Base-by-base conservation (phyloP, 1,140 invertebrate species). In the Drosophila pruinosa region DNA sequence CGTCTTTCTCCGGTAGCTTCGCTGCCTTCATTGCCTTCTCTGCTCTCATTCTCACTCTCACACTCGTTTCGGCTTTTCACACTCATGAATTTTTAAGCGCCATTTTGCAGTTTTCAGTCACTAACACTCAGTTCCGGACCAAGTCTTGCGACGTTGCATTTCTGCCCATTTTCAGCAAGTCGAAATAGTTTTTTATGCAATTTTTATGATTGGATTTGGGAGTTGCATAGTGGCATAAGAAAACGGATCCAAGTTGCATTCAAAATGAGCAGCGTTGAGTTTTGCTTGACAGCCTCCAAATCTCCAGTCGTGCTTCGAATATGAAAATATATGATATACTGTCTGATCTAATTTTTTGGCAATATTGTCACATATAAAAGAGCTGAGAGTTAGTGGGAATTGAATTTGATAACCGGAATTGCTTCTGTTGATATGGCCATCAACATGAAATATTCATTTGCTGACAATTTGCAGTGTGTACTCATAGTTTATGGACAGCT, bases 121-220 rank as follows among this genome's bases (percentile, higher is more conserved):
- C 64, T 67, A 61, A 67, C 41, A 64, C 53, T 52, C 21, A 52
- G 52, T 71, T 68, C 56, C 45, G 53, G 53, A 3, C 45, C 14
- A 59, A 68, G 47, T 31, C 58, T 58, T 58, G 39, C 62, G 21
- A 31, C 36, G 68, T 34, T 59, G 47, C 54, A 19, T 36, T 38
- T 54, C 19, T 50, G 22, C 41, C 26, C 50, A 57, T 73, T 69
- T 62, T 69, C 57, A 69, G 57, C 71, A 70, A 70, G 57, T 56
- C 26, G 34, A 69, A 74, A 70, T 70, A 70, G 38, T 74, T 74
- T 62, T 53, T 69, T 52, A 63, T 74, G 65, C 65, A 74, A 70
- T 70, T 73, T 70, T 74, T 62, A 74, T 74, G 71, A 74, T 74
- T 74, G 34, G 71, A 74, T 70, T 74, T 74, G 64, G 50, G 70